These are phyloP conservation scores for Charadrius vociferus DNA, from an alignment of 2,113 vertebrate species.

Conservation along the genomic window DNA sequence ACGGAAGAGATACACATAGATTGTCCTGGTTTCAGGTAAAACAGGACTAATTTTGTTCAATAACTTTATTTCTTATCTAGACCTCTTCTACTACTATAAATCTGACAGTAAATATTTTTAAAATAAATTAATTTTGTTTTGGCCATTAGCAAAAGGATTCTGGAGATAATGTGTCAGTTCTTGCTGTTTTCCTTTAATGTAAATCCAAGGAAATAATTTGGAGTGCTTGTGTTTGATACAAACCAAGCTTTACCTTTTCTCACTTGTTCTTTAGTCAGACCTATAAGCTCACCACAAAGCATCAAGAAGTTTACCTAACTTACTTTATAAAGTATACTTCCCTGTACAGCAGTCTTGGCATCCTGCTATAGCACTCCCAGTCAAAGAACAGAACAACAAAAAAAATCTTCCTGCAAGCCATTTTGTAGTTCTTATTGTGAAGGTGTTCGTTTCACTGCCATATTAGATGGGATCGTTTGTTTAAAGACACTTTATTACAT, in stretches of 20 bases:
- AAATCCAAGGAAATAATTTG: background rate
- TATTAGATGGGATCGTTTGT: background rate
- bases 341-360: background rate
- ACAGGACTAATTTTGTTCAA: too few relatives aligned
- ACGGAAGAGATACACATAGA: background rate
- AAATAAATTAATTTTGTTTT: fast-evolving
- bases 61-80: too few relatives aligned
- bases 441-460: background rate
- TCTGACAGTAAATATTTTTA: background rate
- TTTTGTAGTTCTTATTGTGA: background rate
- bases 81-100: background rate
- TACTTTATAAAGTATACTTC: background rate
- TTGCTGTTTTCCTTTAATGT: background rate
- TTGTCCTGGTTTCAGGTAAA: too few relatives aligned
- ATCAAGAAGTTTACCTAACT: background rate
- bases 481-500: background rate
- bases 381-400: background rate
- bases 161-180: background rate
- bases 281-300: background rate
- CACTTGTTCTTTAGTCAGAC: background rate
- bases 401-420: background rate
- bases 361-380: background rate
- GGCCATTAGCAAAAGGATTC: background rate
- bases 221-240: too few relatives aligned
- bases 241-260: background rate